Percentiles rank a stretch among this genome's conserved stretches.
These are phyloP conservation scores for Epinotia ramella DNA, from an alignment of 2,888 invertebrate genomes.

Conservation along the genomic window DNA sequence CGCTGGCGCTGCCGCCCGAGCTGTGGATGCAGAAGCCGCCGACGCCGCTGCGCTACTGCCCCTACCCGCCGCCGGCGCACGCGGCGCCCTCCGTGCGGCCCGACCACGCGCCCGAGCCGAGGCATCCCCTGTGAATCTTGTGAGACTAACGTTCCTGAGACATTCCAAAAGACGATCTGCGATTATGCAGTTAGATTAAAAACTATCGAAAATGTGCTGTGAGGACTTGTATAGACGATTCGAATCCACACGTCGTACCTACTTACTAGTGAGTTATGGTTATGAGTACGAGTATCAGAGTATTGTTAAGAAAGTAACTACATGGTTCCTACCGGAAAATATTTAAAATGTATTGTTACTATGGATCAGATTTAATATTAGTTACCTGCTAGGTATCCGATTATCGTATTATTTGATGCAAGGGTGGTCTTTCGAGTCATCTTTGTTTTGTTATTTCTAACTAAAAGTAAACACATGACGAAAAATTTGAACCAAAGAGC, in stretches of 20 bases:
- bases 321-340: constrained; percentile 82
- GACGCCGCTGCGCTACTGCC: constrained; percentile 85
- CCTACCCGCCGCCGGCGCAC: constrained; percentile 85
- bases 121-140: constrained; percentile 75
- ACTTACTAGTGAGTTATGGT: constrained; percentile 47
- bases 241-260: constrained; percentile 57
- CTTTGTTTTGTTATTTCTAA: constrained; percentile 31
- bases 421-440: constrained; percentile 18
- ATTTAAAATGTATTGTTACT: constrained; percentile 65
- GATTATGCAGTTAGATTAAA: constrained; percentile 37
- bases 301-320: constrained; percentile 59
- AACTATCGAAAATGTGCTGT: constrained; percentile 62
- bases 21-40: constrained; percentile 96
- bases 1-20: constrained; percentile 93
- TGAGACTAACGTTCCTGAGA: constrained; percentile 32
- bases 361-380: constrained; percentile 65
- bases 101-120: constrained; percentile 71
- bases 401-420: constrained; percentile 24
- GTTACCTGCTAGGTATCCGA: constrained; percentile 66
- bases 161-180: constrained; percentile 36
- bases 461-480: constrained; percentile 27
- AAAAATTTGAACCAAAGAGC: constrained; percentile 48
- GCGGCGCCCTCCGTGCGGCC: constrained; percentile 60
- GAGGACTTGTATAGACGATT: constrained; percentile 50
- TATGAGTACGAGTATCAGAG: constrained; percentile 34